Conservation (phyloP, 2,113 vertebrate species). For the Sinocyclocheilus rhinocerous region DNA sequence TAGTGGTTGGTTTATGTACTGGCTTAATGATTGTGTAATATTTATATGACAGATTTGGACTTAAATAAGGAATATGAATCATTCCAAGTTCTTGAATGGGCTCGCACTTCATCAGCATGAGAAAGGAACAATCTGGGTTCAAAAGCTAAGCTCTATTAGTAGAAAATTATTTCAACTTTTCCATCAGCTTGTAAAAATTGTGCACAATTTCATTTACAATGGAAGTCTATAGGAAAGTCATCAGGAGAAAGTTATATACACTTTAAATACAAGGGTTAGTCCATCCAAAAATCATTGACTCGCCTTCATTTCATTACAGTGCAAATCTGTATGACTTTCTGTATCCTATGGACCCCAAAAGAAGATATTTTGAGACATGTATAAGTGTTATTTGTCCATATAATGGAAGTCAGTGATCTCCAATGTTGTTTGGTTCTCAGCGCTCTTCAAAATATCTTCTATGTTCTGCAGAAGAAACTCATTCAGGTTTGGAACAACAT, state of each 20-base stretch:
- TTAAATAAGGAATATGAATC: background rate
- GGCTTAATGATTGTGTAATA: background rate
- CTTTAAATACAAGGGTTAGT: background rate
- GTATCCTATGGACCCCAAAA: background rate
- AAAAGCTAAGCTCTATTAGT: background rate
- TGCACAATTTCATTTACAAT: background rate
- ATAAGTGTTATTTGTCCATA: too few species aligned
- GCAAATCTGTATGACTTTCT: background rate
- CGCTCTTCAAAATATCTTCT: background rate
- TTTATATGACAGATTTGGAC: background rate
- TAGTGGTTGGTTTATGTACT: background rate
- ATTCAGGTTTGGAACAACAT: background rate
- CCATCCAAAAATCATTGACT: background rate
- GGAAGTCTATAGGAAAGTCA: background rate
- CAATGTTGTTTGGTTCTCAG: background rate
- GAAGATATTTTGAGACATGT: background rate
- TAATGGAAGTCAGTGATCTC: too few species aligned
- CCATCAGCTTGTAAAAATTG: background rate
- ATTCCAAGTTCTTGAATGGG: constrained; percentile 1
- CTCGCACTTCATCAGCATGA: background rate
- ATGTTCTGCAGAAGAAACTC: background rate
- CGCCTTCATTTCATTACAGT: background rate
- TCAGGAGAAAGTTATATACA: background rate
- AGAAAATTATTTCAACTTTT: background rate
- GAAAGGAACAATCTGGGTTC: background rate